Base-by-base conservation (phyloP, 2,797 vertebrate genomes). In the Acipenser transmontanus region DNA sequence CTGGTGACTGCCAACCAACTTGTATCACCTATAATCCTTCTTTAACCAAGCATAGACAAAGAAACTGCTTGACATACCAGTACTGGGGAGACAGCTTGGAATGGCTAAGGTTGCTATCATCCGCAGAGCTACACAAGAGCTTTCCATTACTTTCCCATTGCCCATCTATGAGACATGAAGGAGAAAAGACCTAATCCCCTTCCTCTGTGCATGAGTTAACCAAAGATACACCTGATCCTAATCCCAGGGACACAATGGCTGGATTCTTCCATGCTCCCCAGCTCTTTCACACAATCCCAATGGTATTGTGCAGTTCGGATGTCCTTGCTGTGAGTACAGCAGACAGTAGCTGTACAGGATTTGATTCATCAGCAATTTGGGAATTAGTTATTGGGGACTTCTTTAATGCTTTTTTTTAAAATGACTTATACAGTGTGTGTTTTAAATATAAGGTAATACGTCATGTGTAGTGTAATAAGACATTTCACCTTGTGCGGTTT, bases 211-310 rank as follows among this genome's bases (percentile, higher is more conserved):
- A 66, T 17, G 60, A 66, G 63, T 50, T 68, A 71, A 66, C 61
- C 62, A 70, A 67, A 77, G 67, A 73, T 76, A 80, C 82, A 79
- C 75, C 81, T 80, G 84, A 73, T 78, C 81, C 78, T 80, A 72
- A 85, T 81, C 74, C 81, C 73, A 0, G 54, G 73, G 79, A 75
- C 69, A 79, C 74, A 78, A 75, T 82, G 71, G 63, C 70, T 73
- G 54, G 62, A 71, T 74, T 87, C 76, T 82, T 79, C 80, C 71
- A 57, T 61, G 60, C 60, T 61, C 13, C 17, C 60, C 60, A 17
- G 47, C 47, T 61, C 17, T 68, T 68, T 17, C 49, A 50, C 10
- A 14, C 52, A 64, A 8, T 54, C 47, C n/a, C 67, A 64, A 17
- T 59, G 13, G 7, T 14, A 57, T 63, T 51, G 13, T 68, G 52